phyloP scores from a whole-genome alignment of 2,888 invertebrate genomes.

The Coenonympha arcania region DNA sequence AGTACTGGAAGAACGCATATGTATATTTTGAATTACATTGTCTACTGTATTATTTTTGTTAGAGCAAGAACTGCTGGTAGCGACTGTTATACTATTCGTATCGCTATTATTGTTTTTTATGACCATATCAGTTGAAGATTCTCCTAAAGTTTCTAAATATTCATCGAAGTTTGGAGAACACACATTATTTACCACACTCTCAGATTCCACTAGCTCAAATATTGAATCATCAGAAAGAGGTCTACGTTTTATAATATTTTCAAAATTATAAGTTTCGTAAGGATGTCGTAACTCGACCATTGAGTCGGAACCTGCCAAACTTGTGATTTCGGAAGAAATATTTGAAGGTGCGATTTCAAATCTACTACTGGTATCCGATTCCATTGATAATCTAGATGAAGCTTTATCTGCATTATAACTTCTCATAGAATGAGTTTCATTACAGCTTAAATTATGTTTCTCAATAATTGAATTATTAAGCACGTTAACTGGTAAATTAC shows the following conservation, averaged over 20 bases:
- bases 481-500: conserved; percentile 41
- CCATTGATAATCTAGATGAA: conserved; percentile 63
- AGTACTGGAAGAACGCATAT: conserved; percentile 53
- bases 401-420: conserved; percentile 66
- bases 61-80: conserved; percentile 8
- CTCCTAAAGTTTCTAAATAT: conserved; percentile 78
- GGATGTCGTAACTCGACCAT: conserved; percentile 73
- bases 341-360: conserved; percentile 63
- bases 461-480: conserved; percentile 51
- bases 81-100: conserved; percentile 11
- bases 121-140: conserved; percentile 44
- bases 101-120: conserved; percentile 24
- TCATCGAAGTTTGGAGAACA: conserved; percentile 76
- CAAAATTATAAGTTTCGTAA: conserved; percentile 66
- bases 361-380: conserved; percentile 69
- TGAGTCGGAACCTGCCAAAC: conserved; percentile 60
- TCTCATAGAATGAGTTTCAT: conserved; percentile 61
- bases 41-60: conserved; percentile 12
- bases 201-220: conserved; percentile 78
- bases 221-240: conserved; percentile 84
- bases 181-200: conserved; percentile 68
- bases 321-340: conserved; percentile 58
- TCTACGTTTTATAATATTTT: conserved; percentile 78
- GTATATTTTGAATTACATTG: conserved; percentile 11
- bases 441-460: conserved; percentile 53